Evolutionary conservation across 2,797 vertebrate species (phyloP).

Genomic region (Spinibarbus caldwelli): DNA sequence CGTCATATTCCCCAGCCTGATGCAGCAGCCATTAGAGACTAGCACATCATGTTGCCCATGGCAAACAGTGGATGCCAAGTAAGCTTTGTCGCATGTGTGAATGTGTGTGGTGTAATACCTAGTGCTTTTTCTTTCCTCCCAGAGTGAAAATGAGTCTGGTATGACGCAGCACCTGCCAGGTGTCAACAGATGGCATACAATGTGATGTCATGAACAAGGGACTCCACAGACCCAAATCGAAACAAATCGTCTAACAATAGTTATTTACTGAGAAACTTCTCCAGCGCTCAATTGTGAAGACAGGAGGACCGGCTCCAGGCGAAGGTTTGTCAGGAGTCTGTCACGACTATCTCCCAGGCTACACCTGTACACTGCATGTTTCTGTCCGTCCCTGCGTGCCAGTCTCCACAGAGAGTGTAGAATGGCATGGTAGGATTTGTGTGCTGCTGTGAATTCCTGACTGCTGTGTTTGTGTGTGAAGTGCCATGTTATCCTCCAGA

Average conservation of each 20-base stretch:
- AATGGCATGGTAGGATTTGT: slow-evolving; percentile 38
- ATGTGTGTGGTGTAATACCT: slow-evolving; percentile 64
- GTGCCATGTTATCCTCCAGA: slow-evolving; percentile 18
- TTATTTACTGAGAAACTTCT: no score
- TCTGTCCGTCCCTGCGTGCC: slow-evolving; percentile 35
- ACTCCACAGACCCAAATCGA: slow-evolving; percentile 59
- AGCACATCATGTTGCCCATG: slow-evolving; percentile 39
- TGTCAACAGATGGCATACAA: slow-evolving; percentile 57
- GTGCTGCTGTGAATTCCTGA: slow-evolving; percentile 29
- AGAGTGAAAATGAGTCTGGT: slow-evolving; percentile 60
- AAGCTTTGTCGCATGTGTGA: slow-evolving; percentile 24
- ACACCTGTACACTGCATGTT: slow-evolving; percentile 52
- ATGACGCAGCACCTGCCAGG: slow-evolving; percentile 51
- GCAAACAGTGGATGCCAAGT: slow-evolving; percentile 31
- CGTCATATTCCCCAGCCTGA: slow-evolving; percentile 46
- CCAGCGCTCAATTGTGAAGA: not conserved
- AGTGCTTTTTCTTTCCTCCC: slow-evolving; percentile 34
- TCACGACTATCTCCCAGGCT: slow-evolving; percentile 53
- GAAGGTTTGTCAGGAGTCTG: slow-evolving; percentile 21
- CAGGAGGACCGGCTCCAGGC: not conserved
- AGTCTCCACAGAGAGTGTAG: slow-evolving; percentile 23
- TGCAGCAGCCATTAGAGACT: slow-evolving; percentile 65
- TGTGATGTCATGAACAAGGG: slow-evolving; percentile 63
- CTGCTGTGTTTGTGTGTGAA: slow-evolving; percentile 38
- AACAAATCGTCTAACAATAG: not conserved